Evolutionary conservation across 2,888 invertebrate genomes (phyloP).

Genomic region (Galerucella nymphaeae): DNA sequence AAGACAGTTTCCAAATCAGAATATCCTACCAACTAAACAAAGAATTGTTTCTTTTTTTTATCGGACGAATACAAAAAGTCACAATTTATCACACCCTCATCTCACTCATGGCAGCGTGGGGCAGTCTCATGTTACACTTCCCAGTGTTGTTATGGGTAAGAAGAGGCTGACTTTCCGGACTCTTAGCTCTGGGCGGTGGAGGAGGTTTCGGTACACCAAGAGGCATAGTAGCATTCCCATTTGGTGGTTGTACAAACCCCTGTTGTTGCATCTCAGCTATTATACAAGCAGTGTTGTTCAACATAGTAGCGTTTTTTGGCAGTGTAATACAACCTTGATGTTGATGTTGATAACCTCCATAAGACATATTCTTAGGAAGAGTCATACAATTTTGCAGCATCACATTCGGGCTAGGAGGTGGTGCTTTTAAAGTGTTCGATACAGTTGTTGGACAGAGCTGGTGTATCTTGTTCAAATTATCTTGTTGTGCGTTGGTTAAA

Average conservation of each 20-base stretch:
- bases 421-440: constrained; percentile 71
- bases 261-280: constrained; percentile 71
- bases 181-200: constrained; percentile 69
- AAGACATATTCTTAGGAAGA: constrained; percentile 67
- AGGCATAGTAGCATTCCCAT: constrained; percentile 70
- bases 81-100: constrained; percentile 84
- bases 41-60: constrained; percentile 40
- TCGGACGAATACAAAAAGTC: constrained; percentile 54
- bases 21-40: constrained; percentile 6
- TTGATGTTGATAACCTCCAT: constrained; percentile 62
- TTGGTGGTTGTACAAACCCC: constrained; percentile 71
- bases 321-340: constrained; percentile 66
- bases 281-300: constrained; percentile 67
- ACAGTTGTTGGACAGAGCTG: constrained; percentile 67
- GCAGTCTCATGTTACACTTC: constrained; percentile 72
- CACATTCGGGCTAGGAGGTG: constrained; percentile 72
- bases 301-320: constrained; percentile 70
- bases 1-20: constrained; percentile 7
- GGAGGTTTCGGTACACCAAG: constrained; percentile 70
- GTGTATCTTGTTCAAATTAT: constrained; percentile 68
- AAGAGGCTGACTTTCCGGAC: constrained; percentile 70
- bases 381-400: constrained; percentile 65
- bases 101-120: constrained; percentile 87
- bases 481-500: constrained; percentile 68
- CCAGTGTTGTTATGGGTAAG: constrained; percentile 63